phyloP scores from a whole-genome alignment of 1,140 invertebrate genomes.

The Drosophila pandora region DNA sequence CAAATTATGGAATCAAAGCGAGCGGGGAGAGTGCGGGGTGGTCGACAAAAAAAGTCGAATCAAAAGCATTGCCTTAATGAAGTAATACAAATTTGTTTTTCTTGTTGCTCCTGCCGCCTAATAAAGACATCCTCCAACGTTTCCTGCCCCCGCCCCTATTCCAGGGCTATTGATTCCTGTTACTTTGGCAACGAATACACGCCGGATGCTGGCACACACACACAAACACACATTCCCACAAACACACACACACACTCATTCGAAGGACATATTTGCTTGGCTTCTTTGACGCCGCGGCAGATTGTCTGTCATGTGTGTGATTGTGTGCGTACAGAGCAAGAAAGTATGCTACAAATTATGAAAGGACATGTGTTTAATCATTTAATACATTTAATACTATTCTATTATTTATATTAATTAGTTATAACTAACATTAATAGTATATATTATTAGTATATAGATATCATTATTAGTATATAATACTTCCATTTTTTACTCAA shows the following conservation, averaged over 20 bases:
- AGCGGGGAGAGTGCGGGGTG: constrained; percentile 3
- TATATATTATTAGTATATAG: neutral
- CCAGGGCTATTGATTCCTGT: constrained; percentile 67
- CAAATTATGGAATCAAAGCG: constrained; percentile 67
- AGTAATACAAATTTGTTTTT: constrained; percentile 69
- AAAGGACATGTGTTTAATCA: too few species aligned
- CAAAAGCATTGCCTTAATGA: constrained; percentile 71
- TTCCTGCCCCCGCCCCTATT: neutral
- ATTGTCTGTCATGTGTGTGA: constrained; percentile 38
- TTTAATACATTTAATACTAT: too few species aligned
- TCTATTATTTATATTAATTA: too few species aligned
- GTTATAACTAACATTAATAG: too few species aligned
- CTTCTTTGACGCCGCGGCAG: constrained; percentile 62
- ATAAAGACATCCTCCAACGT: constrained; percentile 53
- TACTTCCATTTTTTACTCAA: neutral
- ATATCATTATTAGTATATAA: neutral
- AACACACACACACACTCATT: constrained; percentile 19
- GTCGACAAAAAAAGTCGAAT: constrained; percentile 42
- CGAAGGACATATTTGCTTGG: constrained; percentile 58
- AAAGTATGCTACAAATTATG: neutral
- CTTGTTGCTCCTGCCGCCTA: constrained; percentile 54
- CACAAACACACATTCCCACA: constrained; percentile 21
- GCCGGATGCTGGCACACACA: constrained; percentile 62
- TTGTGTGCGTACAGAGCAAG: constrained; percentile 17
- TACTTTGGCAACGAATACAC: constrained; percentile 71